Evolutionary conservation across 37 sponge, comb jelly and placozoan species (phyloP).

Genomic region (Halichondria panicea): DNA sequence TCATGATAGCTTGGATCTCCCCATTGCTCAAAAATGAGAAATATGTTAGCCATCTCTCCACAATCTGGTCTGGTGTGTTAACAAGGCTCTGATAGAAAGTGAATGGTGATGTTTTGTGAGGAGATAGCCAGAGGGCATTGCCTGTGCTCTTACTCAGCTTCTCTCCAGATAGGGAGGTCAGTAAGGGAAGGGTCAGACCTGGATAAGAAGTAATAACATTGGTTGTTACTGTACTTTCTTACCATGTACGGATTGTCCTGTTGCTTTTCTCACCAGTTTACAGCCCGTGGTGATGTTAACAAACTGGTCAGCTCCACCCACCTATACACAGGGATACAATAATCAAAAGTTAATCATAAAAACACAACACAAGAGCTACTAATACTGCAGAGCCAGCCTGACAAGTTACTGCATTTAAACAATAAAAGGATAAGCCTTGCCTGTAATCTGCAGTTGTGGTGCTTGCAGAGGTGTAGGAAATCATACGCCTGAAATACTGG

Average conservation of each 20-base stretch:
- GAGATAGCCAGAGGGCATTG: slow-evolving; percentile 78
- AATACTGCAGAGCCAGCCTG: neutral
- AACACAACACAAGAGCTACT: neutral
- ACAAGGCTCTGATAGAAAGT: slow-evolving; percentile 72
- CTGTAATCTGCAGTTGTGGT: slow-evolving; percentile 68
- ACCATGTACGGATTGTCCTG: slow-evolving; percentile 63
- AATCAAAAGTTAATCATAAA: neutral
- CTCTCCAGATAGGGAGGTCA: slow-evolving; percentile 56
- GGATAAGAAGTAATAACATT: neutral
- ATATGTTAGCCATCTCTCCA: slow-evolving; percentile 38
- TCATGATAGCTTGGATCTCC: slow-evolving; percentile 35
- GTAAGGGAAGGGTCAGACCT: slow-evolving; percentile 76
- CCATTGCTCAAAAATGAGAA: slow-evolving; percentile 57
- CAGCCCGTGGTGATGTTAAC: slow-evolving; percentile 77
- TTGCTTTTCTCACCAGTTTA: slow-evolving; percentile 58
- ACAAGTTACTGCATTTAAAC: neutral
- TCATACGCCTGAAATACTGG: slow-evolving; percentile 81
- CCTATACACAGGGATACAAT: slow-evolving; percentile 13
- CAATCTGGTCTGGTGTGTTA: slow-evolving; percentile 39
- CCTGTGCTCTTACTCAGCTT: slow-evolving; percentile 81
- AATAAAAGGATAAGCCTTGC: slow-evolving; percentile 3
- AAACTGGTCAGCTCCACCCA: slow-evolving; percentile 90
- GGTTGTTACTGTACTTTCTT: neutral
- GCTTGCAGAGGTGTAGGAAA: slow-evolving; percentile 64
- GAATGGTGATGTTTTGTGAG: slow-evolving; percentile 63